These are phyloP conservation scores for Rotaria socialis DNA, from an alignment of 2,888 invertebrate genomes.

Conservation along the genomic window DNA sequence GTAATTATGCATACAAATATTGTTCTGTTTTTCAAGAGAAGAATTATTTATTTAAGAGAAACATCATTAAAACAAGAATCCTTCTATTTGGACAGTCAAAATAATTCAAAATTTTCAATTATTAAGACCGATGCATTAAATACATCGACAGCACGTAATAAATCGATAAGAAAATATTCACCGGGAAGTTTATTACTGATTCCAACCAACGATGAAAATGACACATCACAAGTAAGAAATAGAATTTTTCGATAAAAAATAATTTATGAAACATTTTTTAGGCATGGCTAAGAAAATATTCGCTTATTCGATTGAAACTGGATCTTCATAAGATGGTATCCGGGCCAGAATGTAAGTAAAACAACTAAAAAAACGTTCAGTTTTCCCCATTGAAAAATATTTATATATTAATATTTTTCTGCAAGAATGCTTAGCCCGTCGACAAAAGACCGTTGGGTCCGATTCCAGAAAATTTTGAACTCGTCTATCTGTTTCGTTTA, in stretches of 20 bases:
- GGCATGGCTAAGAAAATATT: conserved; percentile 57
- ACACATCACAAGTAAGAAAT: conserved; percentile 52
- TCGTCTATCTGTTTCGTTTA: neutral
- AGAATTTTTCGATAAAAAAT: conserved; percentile 55
- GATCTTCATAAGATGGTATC: conserved; percentile 56
- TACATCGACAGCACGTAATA: conserved; percentile 45
- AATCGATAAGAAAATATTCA: conserved; percentile 50
- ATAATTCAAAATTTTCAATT: conserved; percentile 50
- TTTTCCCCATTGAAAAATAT: too few species aligned
- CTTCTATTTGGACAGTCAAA: conserved; percentile 38
- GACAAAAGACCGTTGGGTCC: too few species aligned
- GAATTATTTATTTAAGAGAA: neutral
- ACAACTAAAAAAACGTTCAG: too few species aligned
- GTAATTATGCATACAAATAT: neutral
- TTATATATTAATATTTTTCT: too few species aligned
- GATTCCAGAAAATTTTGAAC: too few species aligned
- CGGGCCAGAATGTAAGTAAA: conserved; percentile 56
- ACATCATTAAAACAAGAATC: conserved; percentile 40
- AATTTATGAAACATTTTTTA: conserved; percentile 49
- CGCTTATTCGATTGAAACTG: conserved; percentile 55
- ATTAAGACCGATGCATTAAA: conserved; percentile 52
- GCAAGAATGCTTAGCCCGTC: too few species aligned
- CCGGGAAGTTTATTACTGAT: neutral
- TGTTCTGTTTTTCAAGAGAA: too few species aligned
- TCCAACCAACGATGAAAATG: conserved; percentile 9